Percentiles rank a stretch among this genome's conserved stretches.
Evolutionary conservation across 2,113 vertebrate species (phyloP).

Genomic region (Melanostigma gelatinosum): DNA sequence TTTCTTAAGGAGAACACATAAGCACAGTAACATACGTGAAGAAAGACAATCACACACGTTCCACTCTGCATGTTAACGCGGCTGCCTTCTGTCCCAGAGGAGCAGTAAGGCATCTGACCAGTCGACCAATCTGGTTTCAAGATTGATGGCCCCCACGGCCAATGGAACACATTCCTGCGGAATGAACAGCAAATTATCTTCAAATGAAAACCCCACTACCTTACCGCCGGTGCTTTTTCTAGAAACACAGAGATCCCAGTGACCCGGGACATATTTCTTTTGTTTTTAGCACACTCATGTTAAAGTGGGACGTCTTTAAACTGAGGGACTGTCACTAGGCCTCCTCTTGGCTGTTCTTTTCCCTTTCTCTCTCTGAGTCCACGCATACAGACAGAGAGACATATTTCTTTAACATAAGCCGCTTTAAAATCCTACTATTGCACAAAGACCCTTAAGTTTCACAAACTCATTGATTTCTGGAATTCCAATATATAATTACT

Average conservation of each 20-base stretch:
- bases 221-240: conserved; percentile 87
- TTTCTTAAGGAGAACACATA: conserved; percentile 24
- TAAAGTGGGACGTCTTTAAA: conserved; percentile 55
- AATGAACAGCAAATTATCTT: conserved; percentile 88
- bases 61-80: conserved; percentile 46
- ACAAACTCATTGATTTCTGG: background rate
- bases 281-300: conserved; percentile 67
- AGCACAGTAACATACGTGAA: conserved; percentile 13
- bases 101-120: conserved; percentile 87
- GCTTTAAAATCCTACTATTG: background rate
- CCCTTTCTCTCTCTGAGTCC: background rate
- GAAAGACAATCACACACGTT: conserved; percentile 21
- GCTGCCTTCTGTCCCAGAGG: conserved; percentile 82
- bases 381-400: background rate
- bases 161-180: conserved; percentile 91
- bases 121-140: conserved; percentile 84
- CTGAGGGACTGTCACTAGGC: conserved; percentile 16
- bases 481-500: background rate
- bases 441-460: background rate
- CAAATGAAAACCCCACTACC: conserved; percentile 85
- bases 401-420: background rate
- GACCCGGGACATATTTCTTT: conserved; percentile 84
- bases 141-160: conserved; percentile 89
- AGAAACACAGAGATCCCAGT: conserved; percentile 83
- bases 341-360: background rate